Percentiles rank a stretch among this genome's conserved stretches.
These are phyloP conservation scores for Amiota mariae DNA, from an alignment of 2,888 invertebrate species.

Conservation along the genomic window DNA sequence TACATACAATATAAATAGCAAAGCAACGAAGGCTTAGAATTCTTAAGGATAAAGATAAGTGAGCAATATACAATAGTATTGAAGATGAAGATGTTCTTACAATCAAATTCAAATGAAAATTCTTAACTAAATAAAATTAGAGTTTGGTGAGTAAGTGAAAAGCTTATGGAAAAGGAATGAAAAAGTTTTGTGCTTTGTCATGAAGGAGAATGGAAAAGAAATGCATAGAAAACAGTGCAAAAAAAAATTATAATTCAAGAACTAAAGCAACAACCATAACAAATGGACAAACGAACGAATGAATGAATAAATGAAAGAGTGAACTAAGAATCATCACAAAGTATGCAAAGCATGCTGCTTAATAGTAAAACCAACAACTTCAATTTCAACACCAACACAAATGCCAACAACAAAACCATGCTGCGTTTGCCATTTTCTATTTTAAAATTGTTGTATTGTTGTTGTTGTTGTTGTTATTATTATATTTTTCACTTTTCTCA, in stretches of 20 bases:
- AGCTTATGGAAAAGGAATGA: constrained; percentile 51
- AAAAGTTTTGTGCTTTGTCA: constrained; percentile 47
- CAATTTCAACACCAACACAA: too few species aligned
- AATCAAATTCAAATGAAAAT: constrained; percentile 12
- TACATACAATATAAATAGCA: not conserved
- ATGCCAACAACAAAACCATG: too few species aligned
- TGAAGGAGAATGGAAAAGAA: constrained; percentile 2
- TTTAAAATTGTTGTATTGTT: not conserved
- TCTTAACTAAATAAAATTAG: constrained; percentile 10
- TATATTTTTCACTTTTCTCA: not conserved
- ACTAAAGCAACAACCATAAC: not conserved
- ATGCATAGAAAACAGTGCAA: not conserved
- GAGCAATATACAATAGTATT: not conserved
- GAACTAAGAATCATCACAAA: not conserved
- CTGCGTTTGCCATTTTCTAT: too few species aligned
- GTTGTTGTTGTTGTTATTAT: not conserved
- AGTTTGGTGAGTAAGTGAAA: not conserved
- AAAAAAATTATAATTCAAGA: not conserved
- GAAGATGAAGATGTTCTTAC: not conserved
- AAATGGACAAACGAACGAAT: not conserved
- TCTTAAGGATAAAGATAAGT: not conserved
- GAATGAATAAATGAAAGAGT: not conserved
- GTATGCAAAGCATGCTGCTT: too few species aligned
- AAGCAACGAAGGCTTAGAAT: not conserved
- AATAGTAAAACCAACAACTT: too few species aligned